These are phyloP conservation scores for Gymnopithys bicolor DNA, from an alignment of 2,797 vertebrate genomes.

Conservation along the genomic window DNA sequence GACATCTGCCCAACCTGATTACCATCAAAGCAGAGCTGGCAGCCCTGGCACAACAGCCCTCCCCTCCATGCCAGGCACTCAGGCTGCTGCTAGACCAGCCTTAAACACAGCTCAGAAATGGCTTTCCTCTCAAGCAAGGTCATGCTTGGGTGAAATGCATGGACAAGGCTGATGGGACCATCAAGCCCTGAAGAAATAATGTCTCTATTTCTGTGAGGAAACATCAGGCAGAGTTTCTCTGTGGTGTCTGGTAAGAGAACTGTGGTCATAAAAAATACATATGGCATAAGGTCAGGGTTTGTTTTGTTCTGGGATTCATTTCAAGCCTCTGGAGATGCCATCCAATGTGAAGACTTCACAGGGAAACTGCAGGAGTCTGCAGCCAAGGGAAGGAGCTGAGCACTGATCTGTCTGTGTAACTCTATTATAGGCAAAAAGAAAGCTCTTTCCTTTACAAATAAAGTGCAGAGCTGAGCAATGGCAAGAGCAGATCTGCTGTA, in stretches of 20 bases:
- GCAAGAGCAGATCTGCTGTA: neutral
- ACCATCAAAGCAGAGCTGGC: constrained; percentile 72
- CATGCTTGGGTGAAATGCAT: neutral
- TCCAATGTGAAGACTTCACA: neutral
- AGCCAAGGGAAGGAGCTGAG: neutral
- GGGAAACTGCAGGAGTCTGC: neutral
- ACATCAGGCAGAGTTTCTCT: neutral
- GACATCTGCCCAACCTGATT: constrained; percentile 84
- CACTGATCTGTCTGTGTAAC: neutral
- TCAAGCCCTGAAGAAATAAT: neutral
- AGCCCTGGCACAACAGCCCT: neutral
- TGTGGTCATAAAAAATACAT: constrained; percentile 63
- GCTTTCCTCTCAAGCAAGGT: constrained; percentile 41
- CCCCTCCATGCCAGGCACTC: neutral
- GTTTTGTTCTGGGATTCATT: neutral
- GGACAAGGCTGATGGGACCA: neutral
- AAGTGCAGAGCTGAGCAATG: neutral
- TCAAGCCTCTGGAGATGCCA: constrained; percentile 11
- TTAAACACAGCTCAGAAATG: neutral
- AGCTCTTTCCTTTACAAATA: neutral
- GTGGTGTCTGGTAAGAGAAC: neutral
- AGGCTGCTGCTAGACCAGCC: neutral
- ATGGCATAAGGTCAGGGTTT: constrained; percentile 22
- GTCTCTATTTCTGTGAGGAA: neutral
- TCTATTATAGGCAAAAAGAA: neutral